Conservation (phyloP, 2,797 vertebrate genomes). For the Remorina albescens region DNA sequence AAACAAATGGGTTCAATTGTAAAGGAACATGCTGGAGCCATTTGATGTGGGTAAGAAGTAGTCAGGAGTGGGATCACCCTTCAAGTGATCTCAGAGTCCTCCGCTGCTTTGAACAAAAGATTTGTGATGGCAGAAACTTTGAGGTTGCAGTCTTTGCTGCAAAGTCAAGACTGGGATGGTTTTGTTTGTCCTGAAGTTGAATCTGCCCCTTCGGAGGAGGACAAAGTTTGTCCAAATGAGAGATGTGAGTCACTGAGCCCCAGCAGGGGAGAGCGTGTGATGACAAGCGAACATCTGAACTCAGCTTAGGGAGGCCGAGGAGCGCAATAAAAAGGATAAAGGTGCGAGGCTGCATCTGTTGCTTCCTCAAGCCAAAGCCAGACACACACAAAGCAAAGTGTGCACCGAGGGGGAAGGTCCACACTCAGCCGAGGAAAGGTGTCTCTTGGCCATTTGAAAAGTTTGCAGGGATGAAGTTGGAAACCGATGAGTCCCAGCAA, state of each 20-base stretch:
- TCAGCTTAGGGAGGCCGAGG: not conserved
- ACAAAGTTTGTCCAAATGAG: not conserved
- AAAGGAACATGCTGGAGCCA: conserved; percentile 40
- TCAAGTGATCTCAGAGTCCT: too few species aligned
- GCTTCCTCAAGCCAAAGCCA: not conserved
- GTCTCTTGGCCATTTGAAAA: not conserved
- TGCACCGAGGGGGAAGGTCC: not conserved
- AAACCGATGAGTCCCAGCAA: conserved; percentile 14
- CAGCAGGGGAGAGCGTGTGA: not conserved
- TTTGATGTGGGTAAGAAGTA: conserved; percentile 14
- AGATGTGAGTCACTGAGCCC: conserved; percentile 8
- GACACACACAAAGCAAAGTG: too few species aligned
- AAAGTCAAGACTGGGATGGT: not conserved
- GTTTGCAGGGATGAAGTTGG: not conserved
- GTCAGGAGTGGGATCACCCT: not conserved
- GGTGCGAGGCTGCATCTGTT: not conserved
- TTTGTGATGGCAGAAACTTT: too few species aligned
- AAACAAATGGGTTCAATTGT: not conserved
- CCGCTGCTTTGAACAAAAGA: too few species aligned
- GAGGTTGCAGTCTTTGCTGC: not conserved
- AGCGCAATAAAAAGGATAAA: not conserved
- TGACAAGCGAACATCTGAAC: not conserved
- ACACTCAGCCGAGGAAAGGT: not conserved
- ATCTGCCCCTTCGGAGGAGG: not conserved
- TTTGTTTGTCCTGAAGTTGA: not conserved